Base-by-base conservation (phyloP, 2,113 vertebrate species). In the Myotis lucifugus region DNA sequence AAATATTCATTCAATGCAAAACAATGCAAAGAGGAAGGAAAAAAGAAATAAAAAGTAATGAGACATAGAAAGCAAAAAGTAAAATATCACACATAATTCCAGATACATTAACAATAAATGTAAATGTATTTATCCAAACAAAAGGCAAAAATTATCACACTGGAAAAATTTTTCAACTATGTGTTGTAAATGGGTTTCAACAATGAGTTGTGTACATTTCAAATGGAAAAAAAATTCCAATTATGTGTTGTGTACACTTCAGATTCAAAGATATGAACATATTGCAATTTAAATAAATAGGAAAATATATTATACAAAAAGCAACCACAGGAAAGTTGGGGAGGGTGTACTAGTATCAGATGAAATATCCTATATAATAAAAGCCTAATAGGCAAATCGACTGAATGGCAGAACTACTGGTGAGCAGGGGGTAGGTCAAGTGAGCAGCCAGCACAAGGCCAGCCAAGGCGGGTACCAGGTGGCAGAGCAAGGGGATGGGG, bases 1-100 rank as follows among this genome's bases (percentile, higher is more conserved):
- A 70, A 90, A 77, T 72, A 93, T 82, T 76, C 29, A 93, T 82
- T 76, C 29, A 69, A 27, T 69, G 17, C 25, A 56, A 90, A 83
- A 59, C 29, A 91, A 81, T 81, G 2, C 13, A 91, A 12, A 48
- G 66, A 67, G 37, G 12, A 29, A 42, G 0, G 8, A 42, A 61
- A 37, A 91, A 21, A 74, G 8, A 10, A 72, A 64, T 1, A 85
- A 82, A 50, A n/a, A 48, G 3, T 42, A 3, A 66, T 74, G 56
- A 83, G 14, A 37, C 25, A 77, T 25, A 72, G 40, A 56, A 69
- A 84, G 70, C 48, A 70, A 83, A 92, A 78, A 73, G 5, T 32
- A 77, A 81, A 90, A 34, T 91, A 42, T 76, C 27, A 93, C 15
- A 83, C 6, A 78, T 46, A 83, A 78, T 72, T 50, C 9, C 12